A percentile compares a stretch with the other conserved stretches of the same genome.
These are phyloP conservation scores for Vannuccia rotundouncinata DNA, from an alignment of 2,888 invertebrate species.

Conservation along the genomic window DNA sequence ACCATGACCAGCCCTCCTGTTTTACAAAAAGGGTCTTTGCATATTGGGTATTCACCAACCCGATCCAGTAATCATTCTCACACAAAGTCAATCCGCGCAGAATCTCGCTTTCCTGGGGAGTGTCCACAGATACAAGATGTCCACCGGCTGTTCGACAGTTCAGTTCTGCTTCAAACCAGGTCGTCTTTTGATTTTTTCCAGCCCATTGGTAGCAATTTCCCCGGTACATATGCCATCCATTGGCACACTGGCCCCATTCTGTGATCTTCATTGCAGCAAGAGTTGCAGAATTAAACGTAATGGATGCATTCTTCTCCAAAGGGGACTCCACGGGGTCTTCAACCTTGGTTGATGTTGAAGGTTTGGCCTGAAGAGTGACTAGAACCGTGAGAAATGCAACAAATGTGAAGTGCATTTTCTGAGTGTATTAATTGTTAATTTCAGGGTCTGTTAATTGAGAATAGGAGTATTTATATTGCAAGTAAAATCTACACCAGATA, in stretches of 20 bases:
- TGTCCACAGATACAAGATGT: neutral
- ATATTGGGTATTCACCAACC: neutral
- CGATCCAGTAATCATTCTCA: neutral
- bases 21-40: neutral
- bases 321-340: too few relatives aligned
- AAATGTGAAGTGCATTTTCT: too few relatives aligned
- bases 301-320: too few relatives aligned
- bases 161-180: neutral
- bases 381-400: too few relatives aligned
- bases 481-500: too few relatives aligned
- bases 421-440: too few relatives aligned
- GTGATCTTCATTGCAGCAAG: too few relatives aligned
- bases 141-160: neutral
- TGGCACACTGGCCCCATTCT: neutral
- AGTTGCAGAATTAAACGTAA: too few relatives aligned
- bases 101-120: neutral
- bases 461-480: too few relatives aligned
- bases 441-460: too few relatives aligned
- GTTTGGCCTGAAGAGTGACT: too few relatives aligned
- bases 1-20: neutral
- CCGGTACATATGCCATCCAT: neutral
- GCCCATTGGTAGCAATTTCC: neutral
- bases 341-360: too few relatives aligned
- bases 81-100: neutral
- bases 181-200: neutral